A percentile compares a stretch with the other conserved stretches of the same genome.
phyloP scores from a whole-genome alignment of 2,113 vertebrate genomes.

The Colius striatus region DNA sequence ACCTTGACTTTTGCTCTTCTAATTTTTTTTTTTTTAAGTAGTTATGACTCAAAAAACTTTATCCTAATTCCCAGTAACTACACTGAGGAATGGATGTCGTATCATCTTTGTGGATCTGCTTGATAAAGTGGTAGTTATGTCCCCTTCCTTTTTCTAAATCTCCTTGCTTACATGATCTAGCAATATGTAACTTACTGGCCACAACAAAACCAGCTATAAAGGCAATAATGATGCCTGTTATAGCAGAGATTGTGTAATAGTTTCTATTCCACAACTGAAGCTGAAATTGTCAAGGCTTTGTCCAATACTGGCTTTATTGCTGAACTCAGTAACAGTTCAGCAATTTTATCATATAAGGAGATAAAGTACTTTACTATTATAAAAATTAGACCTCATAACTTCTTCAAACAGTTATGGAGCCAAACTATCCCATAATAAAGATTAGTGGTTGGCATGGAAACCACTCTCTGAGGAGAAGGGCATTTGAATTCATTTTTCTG shows the following conservation, averaged over 20 bases:
- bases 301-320: not conserved
- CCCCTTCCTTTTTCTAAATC: not conserved
- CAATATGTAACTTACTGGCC: not conserved
- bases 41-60: not conserved
- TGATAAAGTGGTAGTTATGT: not conserved
- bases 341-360: not conserved
- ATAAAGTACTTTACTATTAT: not conserved
- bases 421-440: not conserved
- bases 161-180: not conserved
- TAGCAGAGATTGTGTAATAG: not conserved
- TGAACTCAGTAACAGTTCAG: not conserved
- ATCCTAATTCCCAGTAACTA: not conserved
- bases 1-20: fast-evolving
- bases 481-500: not conserved
- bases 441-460: not conserved
- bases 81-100: not conserved
- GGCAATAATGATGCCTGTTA: not conserved
- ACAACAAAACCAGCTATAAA: not conserved
- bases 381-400: slow-evolving; percentile 12
- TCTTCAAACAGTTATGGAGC: not conserved
- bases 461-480: not conserved
- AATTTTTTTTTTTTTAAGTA: not conserved
- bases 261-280: slow-evolving; percentile 1
- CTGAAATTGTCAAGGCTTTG: not conserved
- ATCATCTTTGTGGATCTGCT: not conserved